Conservation (phyloP, 1,140 invertebrate species). For the Drosophila neocordata region DNA sequence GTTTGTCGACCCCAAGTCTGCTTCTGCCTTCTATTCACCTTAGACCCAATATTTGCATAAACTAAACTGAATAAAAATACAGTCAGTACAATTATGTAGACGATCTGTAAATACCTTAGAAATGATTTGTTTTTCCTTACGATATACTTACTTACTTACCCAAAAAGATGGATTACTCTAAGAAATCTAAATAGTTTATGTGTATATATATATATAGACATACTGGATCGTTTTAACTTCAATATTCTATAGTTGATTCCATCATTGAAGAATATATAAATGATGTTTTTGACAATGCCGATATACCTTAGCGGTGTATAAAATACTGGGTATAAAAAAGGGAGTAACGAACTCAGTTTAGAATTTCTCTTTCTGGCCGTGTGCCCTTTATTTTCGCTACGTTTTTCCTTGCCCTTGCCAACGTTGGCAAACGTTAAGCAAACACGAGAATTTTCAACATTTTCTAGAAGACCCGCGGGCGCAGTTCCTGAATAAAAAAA, state of each 20-base stretch:
- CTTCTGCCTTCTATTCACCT: not conserved
- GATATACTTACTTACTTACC: too few relatives aligned
- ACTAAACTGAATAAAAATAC: slow-evolving; percentile 2
- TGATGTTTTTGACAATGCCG: too few relatives aligned
- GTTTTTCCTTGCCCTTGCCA: not conserved
- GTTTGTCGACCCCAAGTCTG: not conserved
- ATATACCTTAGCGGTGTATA: not conserved
- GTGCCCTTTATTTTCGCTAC: slow-evolving; percentile 9
- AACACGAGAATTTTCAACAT: slow-evolving; percentile 8
- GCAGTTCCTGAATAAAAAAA: not conserved
- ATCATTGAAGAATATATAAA: too few relatives aligned
- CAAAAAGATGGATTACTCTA: too few relatives aligned
- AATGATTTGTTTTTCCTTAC: too few relatives aligned
- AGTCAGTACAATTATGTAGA: not conserved
- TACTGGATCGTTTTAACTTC: too few relatives aligned
- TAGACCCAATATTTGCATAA: slow-evolving; percentile 17
- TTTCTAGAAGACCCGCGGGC: slow-evolving; percentile 15
- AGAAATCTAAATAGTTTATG: too few relatives aligned
- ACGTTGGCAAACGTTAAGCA: slow-evolving; percentile 1
- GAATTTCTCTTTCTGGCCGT: slow-evolving; percentile 1
- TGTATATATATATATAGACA: too few relatives aligned
- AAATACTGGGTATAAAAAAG: not conserved
- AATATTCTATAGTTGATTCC: too few relatives aligned
- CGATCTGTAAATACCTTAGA: not conserved
- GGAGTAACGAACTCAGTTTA: slow-evolving; percentile 7